Evolutionary conservation across 2,888 invertebrate species (phyloP).

Genomic region (Neuroscelio doddi): DNA sequence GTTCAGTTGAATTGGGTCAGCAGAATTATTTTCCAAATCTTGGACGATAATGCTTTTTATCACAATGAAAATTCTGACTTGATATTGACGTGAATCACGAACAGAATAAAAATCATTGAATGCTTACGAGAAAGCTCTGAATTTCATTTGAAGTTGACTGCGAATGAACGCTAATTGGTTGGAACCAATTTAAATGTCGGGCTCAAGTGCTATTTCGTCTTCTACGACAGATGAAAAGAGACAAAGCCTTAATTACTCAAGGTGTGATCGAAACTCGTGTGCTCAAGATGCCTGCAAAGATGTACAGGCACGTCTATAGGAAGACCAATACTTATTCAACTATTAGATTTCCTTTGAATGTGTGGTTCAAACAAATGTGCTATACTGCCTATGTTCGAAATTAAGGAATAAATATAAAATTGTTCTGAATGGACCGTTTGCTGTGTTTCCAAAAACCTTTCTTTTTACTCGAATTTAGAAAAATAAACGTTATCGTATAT

Average conservation of each 20-base stretch:
- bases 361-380: conserved; percentile 13
- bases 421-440: too few species aligned
- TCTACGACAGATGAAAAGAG: conserved; percentile 24
- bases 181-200: conserved; percentile 31
- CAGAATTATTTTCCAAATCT: conserved; percentile 19
- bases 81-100: conserved; percentile 28
- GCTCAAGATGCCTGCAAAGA: neutral
- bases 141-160: conserved; percentile 21
- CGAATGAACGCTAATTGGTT: conserved; percentile 36
- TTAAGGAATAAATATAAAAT: conserved; percentile 3
- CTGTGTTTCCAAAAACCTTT: too few species aligned
- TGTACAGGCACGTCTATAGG: too few species aligned
- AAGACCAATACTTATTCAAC: too few species aligned
- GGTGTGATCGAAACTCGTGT: conserved; percentile 13
- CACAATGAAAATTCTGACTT: conserved; percentile 31
- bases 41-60: conserved; percentile 25
- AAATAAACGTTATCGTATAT: too few species aligned
- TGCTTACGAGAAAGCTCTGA: conserved; percentile 21
- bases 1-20: conserved; percentile 4
- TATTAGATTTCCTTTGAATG: conserved; percentile 8
- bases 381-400: conserved; percentile 6
- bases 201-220: conserved; percentile 8
- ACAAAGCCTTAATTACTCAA: conserved; percentile 28
- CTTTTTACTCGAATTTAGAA: too few species aligned
- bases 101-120: conserved; percentile 30